Percentiles rank a stretch among this genome's conserved stretches.
Evolutionary conservation across 2,797 vertebrate species (phyloP).

Genomic region (Scarus forsteni): DNA sequence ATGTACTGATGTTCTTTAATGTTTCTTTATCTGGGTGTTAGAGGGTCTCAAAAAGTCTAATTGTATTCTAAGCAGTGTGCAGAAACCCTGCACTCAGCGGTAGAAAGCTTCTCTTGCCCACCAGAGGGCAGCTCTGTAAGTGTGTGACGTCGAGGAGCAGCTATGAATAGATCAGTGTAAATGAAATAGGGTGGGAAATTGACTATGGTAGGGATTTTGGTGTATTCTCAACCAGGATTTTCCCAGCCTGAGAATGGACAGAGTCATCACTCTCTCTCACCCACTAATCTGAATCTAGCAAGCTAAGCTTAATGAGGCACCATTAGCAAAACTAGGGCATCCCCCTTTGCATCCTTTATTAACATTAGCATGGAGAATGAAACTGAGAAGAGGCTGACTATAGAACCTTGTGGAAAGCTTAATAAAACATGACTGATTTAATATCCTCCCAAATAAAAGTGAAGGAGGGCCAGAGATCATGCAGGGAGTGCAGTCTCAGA

Average conservation of each 20-base stretch:
- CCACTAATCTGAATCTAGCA: conserved; percentile 56
- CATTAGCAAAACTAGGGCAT: conserved; percentile 71
- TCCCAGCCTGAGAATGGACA: conserved; percentile 18
- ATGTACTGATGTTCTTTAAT: no score
- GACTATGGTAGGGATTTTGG: conserved; percentile 22
- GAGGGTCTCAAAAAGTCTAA: no score
- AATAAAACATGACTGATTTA: conserved; percentile 66
- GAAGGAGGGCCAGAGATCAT: conserved; percentile 48
- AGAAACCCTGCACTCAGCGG: no score
- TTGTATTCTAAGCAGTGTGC: no score
- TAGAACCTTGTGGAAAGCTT: conserved; percentile 59
- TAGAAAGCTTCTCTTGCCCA: no score
- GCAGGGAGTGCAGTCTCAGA: conserved; percentile 44
- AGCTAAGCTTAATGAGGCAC: conserved; percentile 58
- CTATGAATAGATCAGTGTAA: neutral
- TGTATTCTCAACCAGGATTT: conserved; percentile 19
- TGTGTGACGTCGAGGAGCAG: no score
- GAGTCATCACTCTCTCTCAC: conserved; percentile 43
- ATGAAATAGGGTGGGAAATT: conserved; percentile 2
- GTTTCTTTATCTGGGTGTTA: no score
- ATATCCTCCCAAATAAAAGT: conserved; percentile 61
- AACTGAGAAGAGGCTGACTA: conserved; percentile 53
- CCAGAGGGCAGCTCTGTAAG: no score
- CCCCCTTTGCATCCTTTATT: conserved; percentile 67
- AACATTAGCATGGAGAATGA: conserved; percentile 52